phyloP scores from a whole-genome alignment of 2,113 vertebrate species.

The Pogonocichla stellata region DNA sequence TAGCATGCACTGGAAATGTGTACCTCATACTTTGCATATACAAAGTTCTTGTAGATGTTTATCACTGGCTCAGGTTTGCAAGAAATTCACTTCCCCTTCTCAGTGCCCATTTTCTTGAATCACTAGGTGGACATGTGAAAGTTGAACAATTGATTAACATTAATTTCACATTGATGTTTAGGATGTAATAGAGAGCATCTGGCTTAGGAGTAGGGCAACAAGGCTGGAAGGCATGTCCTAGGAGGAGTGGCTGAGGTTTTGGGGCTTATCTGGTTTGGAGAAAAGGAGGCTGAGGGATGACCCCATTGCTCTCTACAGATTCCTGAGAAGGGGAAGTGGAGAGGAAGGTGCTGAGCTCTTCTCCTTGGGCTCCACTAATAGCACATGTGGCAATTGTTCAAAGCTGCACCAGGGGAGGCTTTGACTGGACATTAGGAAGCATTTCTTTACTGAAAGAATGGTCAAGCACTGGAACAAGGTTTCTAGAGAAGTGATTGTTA shows the following conservation, averaged over 20 bases:
- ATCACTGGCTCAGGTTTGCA: not conserved
- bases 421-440: not conserved
- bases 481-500: not conserved
- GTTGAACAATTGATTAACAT: not conserved
- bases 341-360: not conserved
- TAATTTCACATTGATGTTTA: not conserved
- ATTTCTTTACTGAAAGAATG: not conserved
- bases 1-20: not conserved
- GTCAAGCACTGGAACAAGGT: not conserved
- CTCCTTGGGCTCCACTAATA: not conserved
- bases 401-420: not conserved
- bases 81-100: not conserved
- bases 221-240: not conserved
- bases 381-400: accelerated
- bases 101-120: not conserved
- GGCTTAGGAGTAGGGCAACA: not conserved
- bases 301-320: not conserved
- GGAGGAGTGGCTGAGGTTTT: not conserved
- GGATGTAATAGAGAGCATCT: not conserved
- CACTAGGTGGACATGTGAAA: accelerated
- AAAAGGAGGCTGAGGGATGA: not conserved
- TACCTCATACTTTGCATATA: not conserved
- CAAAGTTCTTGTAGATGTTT: not conserved
- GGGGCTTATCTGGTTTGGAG: not conserved
- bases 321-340: not conserved